phyloP scores from a whole-genome alignment of 2,113 vertebrate species.

The Prunella fulvescens region DNA sequence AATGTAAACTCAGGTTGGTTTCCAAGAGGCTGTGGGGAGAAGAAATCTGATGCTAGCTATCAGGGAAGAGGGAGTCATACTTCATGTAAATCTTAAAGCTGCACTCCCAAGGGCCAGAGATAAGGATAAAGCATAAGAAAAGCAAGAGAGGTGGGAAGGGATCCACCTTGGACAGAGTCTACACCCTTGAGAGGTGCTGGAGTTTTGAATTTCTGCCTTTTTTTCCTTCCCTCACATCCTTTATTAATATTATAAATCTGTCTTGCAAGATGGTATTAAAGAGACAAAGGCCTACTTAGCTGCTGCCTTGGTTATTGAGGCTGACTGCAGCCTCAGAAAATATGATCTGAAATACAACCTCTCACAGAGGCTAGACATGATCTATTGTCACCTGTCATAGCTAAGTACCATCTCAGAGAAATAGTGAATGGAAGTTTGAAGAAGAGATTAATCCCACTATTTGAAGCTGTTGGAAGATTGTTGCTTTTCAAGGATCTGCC shows the following conservation, averaged over 20 bases:
- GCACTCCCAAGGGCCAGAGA: neutral
- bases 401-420: neutral
- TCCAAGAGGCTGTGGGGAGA: neutral
- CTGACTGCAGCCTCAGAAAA: neutral
- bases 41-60: neutral
- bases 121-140: neutral
- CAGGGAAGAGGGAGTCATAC: neutral
- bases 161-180: neutral
- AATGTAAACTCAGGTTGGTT: slow-evolving; percentile 11
- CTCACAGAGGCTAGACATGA: neutral
- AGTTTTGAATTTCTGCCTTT: neutral
- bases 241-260: neutral
- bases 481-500: neutral
- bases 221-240: neutral
- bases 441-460: neutral
- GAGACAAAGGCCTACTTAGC: neutral
- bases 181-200: neutral
- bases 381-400: neutral
- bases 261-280: neutral
- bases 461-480: neutral
- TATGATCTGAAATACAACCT: neutral
- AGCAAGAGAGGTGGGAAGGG: neutral
- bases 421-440: neutral
- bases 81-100: neutral
- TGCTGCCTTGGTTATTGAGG: neutral